These are phyloP conservation scores for Rhinoderma darwinii DNA, from an alignment of 2,113 vertebrate genomes.

Conservation along the genomic window DNA sequence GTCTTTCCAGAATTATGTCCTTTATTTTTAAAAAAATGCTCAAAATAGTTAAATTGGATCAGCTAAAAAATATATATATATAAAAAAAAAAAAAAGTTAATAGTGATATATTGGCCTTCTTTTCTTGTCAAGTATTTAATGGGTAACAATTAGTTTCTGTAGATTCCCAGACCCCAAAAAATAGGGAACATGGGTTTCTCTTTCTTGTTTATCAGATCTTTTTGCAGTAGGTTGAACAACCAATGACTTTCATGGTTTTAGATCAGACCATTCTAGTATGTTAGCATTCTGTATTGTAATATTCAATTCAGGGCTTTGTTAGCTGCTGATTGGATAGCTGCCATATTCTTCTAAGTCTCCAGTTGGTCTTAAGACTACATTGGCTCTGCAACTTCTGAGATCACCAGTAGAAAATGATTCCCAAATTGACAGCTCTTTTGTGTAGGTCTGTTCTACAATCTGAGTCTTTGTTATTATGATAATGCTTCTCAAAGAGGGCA, in stretches of 20 bases:
- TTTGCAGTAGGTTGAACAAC: not conserved
- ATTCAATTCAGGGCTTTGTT: constrained; percentile 2
- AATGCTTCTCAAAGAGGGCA: not conserved
- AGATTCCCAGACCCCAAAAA: not conserved
- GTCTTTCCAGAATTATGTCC: not conserved
- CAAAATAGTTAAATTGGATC: not conserved
- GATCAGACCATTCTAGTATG: not conserved
- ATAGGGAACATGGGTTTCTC: not conserved
- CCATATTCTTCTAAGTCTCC: not conserved
- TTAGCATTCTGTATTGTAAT: not conserved
- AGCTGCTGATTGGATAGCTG: not conserved
- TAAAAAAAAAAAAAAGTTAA: not conserved
- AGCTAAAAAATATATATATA: not conserved
- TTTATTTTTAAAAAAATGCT: not conserved
- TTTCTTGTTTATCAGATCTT: not conserved
- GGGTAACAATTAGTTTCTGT: not conserved
- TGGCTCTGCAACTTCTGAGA: not conserved
- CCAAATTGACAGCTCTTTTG: constrained; percentile 18
- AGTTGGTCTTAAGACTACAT: not conserved
- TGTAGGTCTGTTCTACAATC: not conserved
- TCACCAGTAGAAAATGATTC: not conserved
- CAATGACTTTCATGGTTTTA: not conserved
- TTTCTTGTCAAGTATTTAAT: not conserved
- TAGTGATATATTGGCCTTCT: not conserved
- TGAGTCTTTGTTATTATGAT: not conserved